Base-by-base conservation (phyloP, 2,888 invertebrate genomes). In the Cistogaster globosa region DNA sequence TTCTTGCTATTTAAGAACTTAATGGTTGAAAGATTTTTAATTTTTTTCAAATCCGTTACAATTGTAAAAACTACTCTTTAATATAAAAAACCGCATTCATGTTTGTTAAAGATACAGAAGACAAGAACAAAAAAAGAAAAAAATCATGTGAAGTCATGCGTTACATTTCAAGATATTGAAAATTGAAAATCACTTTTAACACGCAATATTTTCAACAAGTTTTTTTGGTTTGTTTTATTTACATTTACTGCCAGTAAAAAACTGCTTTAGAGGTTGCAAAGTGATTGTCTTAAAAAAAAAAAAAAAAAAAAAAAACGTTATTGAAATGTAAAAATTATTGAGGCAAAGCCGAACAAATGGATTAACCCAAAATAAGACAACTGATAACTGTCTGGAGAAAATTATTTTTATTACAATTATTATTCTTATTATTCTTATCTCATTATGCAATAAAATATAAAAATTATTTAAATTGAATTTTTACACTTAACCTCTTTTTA, bases 151-250 rank as follows among this genome's bases (percentile, higher is more conserved):
- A 75, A 83, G 83, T 83, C 83, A 83, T 83, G 83, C 83, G 83
- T 83, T 83, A 58, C 79, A 79, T 74, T 83, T 77, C 58, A 69
- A 79, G 83, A 80, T 77, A 77, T 84, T 77, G 84, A 81, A 84
- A 84, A 80, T 69, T 81, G 62, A 84, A 85, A 85, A 85, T 85
- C 82, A 82, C 78, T 82, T 81, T 72, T 63, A 85, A 82, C 85
- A 85, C 85, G 85, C 85, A 85, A 85, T 71, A 75, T 63, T 82
- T 80, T 67, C 58, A 72, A 62, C 76, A 76, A 77, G 60, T 76
- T 84, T 65, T 69, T 67, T 58, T 7, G 11, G 20, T 26, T 26
- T 42, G 32, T 32, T 26, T 26, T 26, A 26, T 58, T 32, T 11
- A 16, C 48, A 51, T 48, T 67, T 60, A 53, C 12, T 53, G 51